These are phyloP conservation scores for Tinamus major DNA, from an alignment of 2,797 vertebrate genomes.

Conservation along the genomic window DNA sequence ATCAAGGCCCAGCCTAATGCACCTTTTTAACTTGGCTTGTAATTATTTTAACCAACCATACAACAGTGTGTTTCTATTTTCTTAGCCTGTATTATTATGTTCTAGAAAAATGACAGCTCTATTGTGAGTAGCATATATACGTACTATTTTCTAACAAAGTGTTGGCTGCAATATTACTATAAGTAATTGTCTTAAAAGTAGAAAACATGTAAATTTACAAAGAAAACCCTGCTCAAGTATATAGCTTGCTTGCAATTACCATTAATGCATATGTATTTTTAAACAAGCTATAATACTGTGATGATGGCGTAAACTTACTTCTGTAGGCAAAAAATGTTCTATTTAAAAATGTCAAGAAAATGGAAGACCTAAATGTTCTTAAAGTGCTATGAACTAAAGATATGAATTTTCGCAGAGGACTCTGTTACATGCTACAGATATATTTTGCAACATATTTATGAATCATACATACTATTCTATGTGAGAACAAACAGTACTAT, in stretches of 20 bases:
- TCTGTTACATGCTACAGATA: constrained; percentile 14
- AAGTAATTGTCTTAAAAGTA: constrained; percentile 51
- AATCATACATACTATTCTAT: constrained; percentile 19
- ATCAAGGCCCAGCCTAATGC: not conserved
- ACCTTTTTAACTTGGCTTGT: not conserved
- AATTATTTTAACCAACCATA: not conserved
- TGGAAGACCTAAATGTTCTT: constrained; percentile 68
- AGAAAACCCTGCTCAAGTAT: constrained; percentile 42
- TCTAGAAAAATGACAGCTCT: not conserved
- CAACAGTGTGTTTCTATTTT: constrained; percentile 44
- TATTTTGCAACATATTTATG: constrained; percentile 61
- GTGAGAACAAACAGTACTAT: constrained; percentile 59
- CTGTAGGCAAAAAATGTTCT: constrained; percentile 58
- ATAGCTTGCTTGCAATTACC: constrained; percentile 63
- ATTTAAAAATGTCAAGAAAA: constrained; percentile 49
- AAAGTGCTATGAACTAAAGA: constrained; percentile 39
- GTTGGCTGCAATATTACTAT: constrained; percentile 41
- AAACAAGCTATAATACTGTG: constrained; percentile 64
- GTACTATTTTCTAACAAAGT: constrained; percentile 56
- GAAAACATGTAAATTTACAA: constrained; percentile 14
- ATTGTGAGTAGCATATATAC: constrained; percentile 8
- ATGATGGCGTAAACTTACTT: constrained; percentile 65
- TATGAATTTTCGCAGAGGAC: constrained; percentile 9
- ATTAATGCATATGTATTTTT: constrained; percentile 64
- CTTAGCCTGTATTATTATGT: constrained; percentile 1